Conservation (phyloP, 1,140 invertebrate genomes). For the Drosophila nigrodunni region DNA sequence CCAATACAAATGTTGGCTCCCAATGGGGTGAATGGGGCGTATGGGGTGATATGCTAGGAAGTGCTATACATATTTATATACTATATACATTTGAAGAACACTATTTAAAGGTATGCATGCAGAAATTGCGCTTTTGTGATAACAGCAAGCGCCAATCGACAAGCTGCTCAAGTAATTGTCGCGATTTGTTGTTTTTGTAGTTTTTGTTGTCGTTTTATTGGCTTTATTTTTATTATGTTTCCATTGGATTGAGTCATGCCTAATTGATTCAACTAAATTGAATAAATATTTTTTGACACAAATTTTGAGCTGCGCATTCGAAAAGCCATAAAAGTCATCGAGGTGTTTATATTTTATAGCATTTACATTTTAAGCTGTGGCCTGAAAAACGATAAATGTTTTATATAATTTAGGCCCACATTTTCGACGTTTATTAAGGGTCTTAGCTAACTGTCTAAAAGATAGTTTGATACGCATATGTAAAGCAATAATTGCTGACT, state of each 20-base stretch:
- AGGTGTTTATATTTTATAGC: conserved; percentile 20
- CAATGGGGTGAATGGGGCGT: conserved; percentile 18
- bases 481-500: too few species aligned
- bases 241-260: conserved; percentile 51
- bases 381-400: conserved; percentile 1
- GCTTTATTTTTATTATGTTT: conserved; percentile 19
- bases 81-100: conserved; percentile 18
- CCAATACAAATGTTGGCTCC: background rate
- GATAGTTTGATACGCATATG: too few species aligned
- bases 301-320: conserved; percentile 18
- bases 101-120: conserved; percentile 30
- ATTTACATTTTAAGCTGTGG: conserved; percentile 26
- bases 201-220: conserved; percentile 18
- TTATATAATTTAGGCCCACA: background rate
- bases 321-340: conserved; percentile 10
- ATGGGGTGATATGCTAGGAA: conserved; percentile 21
- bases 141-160: conserved; percentile 43
- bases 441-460: too few species aligned
- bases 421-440: background rate
- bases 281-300: conserved; percentile 21
- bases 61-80: background rate
- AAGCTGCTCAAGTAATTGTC: conserved; percentile 51
- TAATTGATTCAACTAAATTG: conserved; percentile 44
- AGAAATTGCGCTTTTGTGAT: conserved; percentile 40
- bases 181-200: conserved; percentile 14